Evolutionary conservation across 2,113 vertebrate genomes (phyloP), one percentile per base, ranked within the genome.

Genomic region (Apistogramma diplotaenia): DNA sequence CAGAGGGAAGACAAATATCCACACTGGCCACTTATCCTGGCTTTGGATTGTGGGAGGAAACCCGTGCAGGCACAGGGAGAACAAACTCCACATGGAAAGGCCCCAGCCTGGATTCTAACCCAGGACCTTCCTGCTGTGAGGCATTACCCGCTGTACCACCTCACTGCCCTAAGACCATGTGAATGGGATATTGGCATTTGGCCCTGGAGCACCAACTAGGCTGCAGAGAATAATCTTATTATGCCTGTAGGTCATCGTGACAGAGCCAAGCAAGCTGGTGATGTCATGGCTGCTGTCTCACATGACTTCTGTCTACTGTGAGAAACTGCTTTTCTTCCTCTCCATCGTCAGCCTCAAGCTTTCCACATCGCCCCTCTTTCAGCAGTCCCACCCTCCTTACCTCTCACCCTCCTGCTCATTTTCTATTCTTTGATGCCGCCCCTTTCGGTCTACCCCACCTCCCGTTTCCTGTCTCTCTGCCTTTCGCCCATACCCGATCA

Each of bases 281-380:
- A 93, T 60, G 87, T 93, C 91, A 90, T 65, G 12, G 60, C 78
- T 80, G 89, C 86, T 87, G 72, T 89, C 79, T 85, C 89, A 92
- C 85, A 89, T 77, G 76, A 84, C 72, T 74, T 83, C 43, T 79
- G 15, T 65, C 54, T 87, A 31, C 73, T 76, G 70, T 78, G 74
- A 84, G 76, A 76, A 56, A 71, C 74, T 16, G 3, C 15, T 1
- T 70, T 10, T 49, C 16, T 49, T 70, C 49, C 62, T 70, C 40
- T 1, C 43, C 65, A 49, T 31, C 65, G n/a, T 70, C 82, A 62
- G 31, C 57, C 76, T 76, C 72, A 35, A 0, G 9, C 8, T 18
- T 85, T 86, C 81, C 83, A 55, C 78, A 78, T 79, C 82, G 86
- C 88, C 89, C 85, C 77, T 82, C 72, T 91, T 80, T 85, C 74